Conservation (phyloP, 2,888 invertebrate species). For the Dexiosoma caninum region DNA sequence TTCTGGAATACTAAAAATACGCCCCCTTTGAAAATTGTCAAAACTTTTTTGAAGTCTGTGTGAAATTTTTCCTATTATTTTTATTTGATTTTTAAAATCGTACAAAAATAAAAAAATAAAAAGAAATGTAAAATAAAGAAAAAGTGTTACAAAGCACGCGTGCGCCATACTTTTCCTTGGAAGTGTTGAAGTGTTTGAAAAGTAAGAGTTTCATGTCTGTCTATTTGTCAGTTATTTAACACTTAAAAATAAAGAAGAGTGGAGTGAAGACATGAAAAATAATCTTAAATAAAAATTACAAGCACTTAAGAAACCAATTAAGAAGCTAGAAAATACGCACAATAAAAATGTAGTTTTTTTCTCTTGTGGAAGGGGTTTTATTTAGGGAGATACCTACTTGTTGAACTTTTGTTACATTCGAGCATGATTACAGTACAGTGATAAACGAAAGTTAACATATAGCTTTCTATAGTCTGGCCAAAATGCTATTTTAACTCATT, state of each 20-base stretch:
- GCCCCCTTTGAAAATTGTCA: constrained; percentile 40
- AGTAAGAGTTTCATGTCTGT: constrained; percentile 48
- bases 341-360: constrained; percentile 30
- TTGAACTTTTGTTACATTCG: constrained; percentile 3
- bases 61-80: constrained; percentile 28
- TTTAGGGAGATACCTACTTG: constrained; percentile 10
- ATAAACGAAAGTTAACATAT: neutral
- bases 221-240: constrained; percentile 43
- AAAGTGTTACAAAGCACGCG: constrained; percentile 57
- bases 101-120: constrained; percentile 28
- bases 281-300: constrained; percentile 45
- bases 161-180: constrained; percentile 62
- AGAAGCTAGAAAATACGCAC: constrained; percentile 34
- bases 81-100: constrained; percentile 43
- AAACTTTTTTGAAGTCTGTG: constrained; percentile 25
- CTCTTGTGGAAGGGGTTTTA: neutral
- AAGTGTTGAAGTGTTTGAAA: constrained; percentile 48
- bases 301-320: constrained; percentile 63
- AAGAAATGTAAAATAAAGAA: constrained; percentile 43
- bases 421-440: neutral
- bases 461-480: no score
- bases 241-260: constrained; percentile 28
- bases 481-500: no score
- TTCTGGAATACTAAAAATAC: constrained; percentile 27
- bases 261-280: constrained; percentile 24